Conservation (phyloP, 2,113 vertebrate species). For the Archocentrus centrarchus region DNA sequence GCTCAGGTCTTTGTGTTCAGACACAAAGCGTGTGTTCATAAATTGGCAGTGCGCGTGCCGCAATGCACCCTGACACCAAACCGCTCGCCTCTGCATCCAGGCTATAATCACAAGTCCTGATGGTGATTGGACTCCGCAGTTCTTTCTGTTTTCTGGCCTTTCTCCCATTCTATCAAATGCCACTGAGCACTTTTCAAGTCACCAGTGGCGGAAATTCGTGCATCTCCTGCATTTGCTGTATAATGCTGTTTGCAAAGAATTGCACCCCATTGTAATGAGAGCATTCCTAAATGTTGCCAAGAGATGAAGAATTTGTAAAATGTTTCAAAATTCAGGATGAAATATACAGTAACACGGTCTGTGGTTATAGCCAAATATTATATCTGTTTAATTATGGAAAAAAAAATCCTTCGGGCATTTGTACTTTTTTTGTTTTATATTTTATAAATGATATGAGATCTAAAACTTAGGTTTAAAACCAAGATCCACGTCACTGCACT, state of each 20-base stretch:
- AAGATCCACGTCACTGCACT: background rate
- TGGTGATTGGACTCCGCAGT: constrained; percentile 40
- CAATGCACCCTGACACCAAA: constrained; percentile 40
- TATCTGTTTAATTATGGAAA: background rate
- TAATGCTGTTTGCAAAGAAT: background rate
- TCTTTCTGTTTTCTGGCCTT: background rate
- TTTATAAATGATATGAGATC: background rate
- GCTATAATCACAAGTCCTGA: constrained; percentile 51
- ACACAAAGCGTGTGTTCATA: constrained; percentile 61
- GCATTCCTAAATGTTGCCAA: background rate
- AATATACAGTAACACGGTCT: background rate
- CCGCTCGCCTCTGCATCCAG: background rate
- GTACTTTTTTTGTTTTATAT: no score
- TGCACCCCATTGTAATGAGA: background rate
- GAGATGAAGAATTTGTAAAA: background rate
- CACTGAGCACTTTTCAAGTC: background rate
- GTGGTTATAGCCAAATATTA: background rate
- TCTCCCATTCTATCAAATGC: background rate
- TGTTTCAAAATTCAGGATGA: background rate
- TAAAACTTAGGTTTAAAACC: background rate
- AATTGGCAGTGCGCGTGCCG: constrained; percentile 49
- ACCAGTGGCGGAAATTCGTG: constrained; percentile 4
- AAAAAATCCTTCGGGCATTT: background rate
- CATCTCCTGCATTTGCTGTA: background rate
- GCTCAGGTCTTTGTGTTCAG: constrained; percentile 62